Base-by-base conservation (phyloP, 2,888 invertebrate genomes). In the Oegoconia quadripuncta region DNA sequence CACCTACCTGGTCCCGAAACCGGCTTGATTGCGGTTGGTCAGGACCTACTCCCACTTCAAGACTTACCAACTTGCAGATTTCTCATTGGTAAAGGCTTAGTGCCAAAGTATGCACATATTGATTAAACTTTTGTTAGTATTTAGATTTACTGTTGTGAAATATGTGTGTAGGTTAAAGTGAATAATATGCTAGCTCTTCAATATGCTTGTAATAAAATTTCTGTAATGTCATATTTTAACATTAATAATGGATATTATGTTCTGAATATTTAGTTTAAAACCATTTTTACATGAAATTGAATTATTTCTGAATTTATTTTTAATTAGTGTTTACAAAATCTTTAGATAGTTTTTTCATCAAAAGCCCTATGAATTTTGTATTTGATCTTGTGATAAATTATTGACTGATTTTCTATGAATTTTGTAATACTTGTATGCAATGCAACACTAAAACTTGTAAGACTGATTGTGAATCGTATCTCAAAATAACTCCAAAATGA, bases 51-150 rank as follows among this genome's bases (percentile, higher is more conserved):
- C 4, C 88, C 91, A 0, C 88, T 90, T 34, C 87, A 82, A 12
- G 91, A 90, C 23, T 90, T 93, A 62, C 91, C 92, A 1, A 91
- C 91, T 49, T 96, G 96, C 74, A 92, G 93, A 53, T 91, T 92
- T 62, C 95, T 95, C 91, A 92, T 93, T 52, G 88, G 87, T 17
- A 91, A 93, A 50, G 91, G 93, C 61, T 88, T 95, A 48, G 94
- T 94, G 40, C 93, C 93, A 37, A 87, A 90, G 44, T 93, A 92
- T 70, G 94, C 92, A 43, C 92, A 93, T 64, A 74, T 93, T 50
- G 94, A 95, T 81, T 95, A 92, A 90, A 42, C 22, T 4, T 11
- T 4, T 33, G 15, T 34, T 26, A 7, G 14, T 16, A 15, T 4
- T 16, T 7, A 22, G n/a, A 25, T 12, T 11, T 15, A 11, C 4